Percentiles rank a stretch among this genome's conserved stretches.
These are phyloP conservation scores for Rhyacophila brunnea DNA, from an alignment of 1,140 invertebrate genomes.

Conservation along the genomic window DNA sequence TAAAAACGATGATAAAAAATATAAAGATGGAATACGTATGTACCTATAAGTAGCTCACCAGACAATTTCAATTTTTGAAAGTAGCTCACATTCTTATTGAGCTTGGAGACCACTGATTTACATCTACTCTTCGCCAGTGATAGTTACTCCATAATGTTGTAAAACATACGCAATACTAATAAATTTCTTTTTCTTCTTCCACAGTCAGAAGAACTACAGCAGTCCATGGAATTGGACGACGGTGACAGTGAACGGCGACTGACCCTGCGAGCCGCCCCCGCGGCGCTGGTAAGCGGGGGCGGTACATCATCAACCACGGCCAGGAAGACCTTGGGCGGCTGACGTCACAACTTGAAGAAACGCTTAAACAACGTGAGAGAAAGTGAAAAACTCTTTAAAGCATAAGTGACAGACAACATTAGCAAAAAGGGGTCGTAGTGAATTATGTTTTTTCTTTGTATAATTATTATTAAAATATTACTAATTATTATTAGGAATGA, in stretches of 20 bases:
- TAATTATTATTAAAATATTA: not conserved
- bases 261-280: slow-evolving; percentile 50
- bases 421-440: not conserved
- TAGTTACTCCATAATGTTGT: too few relatives aligned
- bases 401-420: not conserved
- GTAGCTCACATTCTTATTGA: too few relatives aligned
- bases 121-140: too few relatives aligned
- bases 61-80: too few relatives aligned
- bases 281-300: slow-evolving; percentile 44
- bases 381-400: not conserved
- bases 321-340: slow-evolving; percentile 1
- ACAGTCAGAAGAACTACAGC: slow-evolving; percentile 52
- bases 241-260: slow-evolving; percentile 53
- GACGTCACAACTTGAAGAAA: not conserved
- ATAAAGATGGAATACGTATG: too few relatives aligned
- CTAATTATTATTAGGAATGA: slow-evolving; percentile 5
- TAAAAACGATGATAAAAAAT: too few relatives aligned
- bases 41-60: too few relatives aligned
- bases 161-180: not conserved
- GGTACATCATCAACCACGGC: not conserved
- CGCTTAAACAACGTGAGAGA: not conserved
- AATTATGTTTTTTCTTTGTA: not conserved
- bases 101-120: too few relatives aligned
- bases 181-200: slow-evolving; percentile 15
- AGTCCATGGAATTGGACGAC: slow-evolving; percentile 54